phyloP scores from a whole-genome alignment of 2,888 invertebrate species.

The Neoascia interrupta region DNA sequence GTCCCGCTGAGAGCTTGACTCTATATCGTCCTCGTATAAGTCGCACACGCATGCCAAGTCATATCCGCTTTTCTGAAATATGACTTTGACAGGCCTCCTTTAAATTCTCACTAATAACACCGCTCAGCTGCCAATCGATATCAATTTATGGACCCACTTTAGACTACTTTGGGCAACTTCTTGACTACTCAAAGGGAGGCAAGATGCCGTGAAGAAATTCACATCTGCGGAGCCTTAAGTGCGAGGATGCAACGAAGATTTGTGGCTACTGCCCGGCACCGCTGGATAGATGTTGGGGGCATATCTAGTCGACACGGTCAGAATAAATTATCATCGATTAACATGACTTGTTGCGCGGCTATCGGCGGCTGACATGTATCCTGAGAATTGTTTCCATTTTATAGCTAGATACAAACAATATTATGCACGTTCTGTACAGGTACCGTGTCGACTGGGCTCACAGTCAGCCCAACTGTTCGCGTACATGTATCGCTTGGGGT shows the following conservation, averaged over 20 bases:
- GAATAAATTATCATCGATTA: constrained; percentile 69
- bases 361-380: constrained; percentile 63
- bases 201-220: not conserved
- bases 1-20: constrained; percentile 5
- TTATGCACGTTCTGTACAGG: constrained; percentile 17
- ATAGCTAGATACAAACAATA: not conserved
- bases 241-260: constrained; percentile 49
- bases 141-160: constrained; percentile 65
- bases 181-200: constrained; percentile 42
- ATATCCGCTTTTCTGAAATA: constrained; percentile 9
- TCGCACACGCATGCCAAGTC: constrained; percentile 17
- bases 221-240: constrained; percentile 40
- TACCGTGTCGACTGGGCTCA: not conserved
- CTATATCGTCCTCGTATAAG: not conserved
- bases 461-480: constrained; percentile 35
- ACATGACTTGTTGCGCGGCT: constrained; percentile 66
- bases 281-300: constrained; percentile 60
- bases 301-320: constrained; percentile 50
- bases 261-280: constrained; percentile 58
- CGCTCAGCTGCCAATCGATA: constrained; percentile 58
- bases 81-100: constrained; percentile 49
- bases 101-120: constrained; percentile 65
- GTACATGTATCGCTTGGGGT: constrained; percentile 41
- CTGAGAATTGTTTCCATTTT: constrained; percentile 62
- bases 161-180: constrained; percentile 63